phyloP scores from a whole-genome alignment of 2,888 invertebrate species.

The Drosophila conformis region DNA sequence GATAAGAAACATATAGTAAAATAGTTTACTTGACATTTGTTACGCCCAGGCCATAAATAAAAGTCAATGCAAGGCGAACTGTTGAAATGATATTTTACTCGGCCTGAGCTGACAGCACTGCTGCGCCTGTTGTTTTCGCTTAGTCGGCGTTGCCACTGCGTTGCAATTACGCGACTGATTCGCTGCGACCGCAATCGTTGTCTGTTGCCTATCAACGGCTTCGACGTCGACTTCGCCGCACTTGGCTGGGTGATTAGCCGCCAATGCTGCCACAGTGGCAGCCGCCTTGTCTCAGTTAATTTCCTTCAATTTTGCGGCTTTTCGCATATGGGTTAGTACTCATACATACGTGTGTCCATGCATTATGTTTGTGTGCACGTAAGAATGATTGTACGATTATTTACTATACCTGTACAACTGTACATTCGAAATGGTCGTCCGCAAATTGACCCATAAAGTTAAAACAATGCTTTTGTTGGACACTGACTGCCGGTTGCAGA shows the following conservation, averaged over 20 bases:
- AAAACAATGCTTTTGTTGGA: conserved; percentile 31
- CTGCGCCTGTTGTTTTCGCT: conserved; percentile 35
- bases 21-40: neutral
- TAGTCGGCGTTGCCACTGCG: conserved; percentile 62
- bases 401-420: conserved; percentile 31
- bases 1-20: neutral
- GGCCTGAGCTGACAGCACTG: conserved; percentile 34
- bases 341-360: conserved; percentile 12
- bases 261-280: conserved; percentile 28
- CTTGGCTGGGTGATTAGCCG: conserved; percentile 53
- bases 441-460: conserved; percentile 67
- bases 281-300: conserved; percentile 49
- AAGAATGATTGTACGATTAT: conserved; percentile 14
- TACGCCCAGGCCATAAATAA: neutral
- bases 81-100: neutral
- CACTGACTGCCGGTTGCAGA: neutral
- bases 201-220: conserved; percentile 19
- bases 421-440: conserved; percentile 47
- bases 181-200: conserved; percentile 52
- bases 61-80: neutral
- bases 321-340: conserved; percentile 55
- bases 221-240: conserved; percentile 27
- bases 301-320: conserved; percentile 66
- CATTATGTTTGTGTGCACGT: conserved; percentile 7
- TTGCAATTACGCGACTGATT: conserved; percentile 59